Percentiles rank a stretch among this genome's conserved stretches.
Evolutionary conservation across 2,888 invertebrate genomes (phyloP).

Genomic region (Lycaena phlaeas): DNA sequence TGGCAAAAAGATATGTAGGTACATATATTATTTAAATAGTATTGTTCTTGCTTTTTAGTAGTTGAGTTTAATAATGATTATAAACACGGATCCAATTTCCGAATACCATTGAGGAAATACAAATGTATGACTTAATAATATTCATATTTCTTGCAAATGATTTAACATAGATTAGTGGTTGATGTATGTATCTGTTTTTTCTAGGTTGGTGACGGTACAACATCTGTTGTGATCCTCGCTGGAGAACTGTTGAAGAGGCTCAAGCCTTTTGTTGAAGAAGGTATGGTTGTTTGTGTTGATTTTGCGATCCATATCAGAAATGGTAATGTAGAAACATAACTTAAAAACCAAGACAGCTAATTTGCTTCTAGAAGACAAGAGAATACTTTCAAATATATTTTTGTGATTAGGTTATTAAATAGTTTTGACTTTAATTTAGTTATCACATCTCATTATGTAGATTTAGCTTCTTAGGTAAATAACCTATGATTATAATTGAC

Average conservation of each 20-base stretch:
- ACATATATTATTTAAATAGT: too few relatives aligned
- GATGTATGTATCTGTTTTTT: constrained; percentile 12
- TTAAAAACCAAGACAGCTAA: too few relatives aligned
- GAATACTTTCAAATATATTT: too few relatives aligned
- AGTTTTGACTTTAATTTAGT: too few relatives aligned
- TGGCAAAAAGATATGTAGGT: too few relatives aligned
- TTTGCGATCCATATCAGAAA: too few relatives aligned
- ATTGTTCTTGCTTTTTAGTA: neutral
- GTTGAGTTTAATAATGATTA: constrained; percentile 31
- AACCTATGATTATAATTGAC: constrained; percentile 23
- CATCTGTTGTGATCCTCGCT: constrained; percentile 95
- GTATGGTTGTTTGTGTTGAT: too few relatives aligned
- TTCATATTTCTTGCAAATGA: too few relatives aligned
- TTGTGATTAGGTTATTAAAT: too few relatives aligned
- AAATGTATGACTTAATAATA: constrained; percentile 20
- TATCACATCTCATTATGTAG: too few relatives aligned
- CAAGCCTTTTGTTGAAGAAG: constrained; percentile 97
- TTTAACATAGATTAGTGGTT: neutral
- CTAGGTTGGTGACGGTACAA: constrained; percentile 98
- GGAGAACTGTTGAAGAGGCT: constrained; percentile 96
- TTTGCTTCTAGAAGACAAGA: too few relatives aligned
- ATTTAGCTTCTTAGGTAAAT: neutral
- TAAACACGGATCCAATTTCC: constrained; percentile 58
- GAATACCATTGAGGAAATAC: constrained; percentile 30
- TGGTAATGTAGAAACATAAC: too few relatives aligned